Conservation (phyloP, 2,113 vertebrate genomes). For the Neogobius melanostomus region DNA sequence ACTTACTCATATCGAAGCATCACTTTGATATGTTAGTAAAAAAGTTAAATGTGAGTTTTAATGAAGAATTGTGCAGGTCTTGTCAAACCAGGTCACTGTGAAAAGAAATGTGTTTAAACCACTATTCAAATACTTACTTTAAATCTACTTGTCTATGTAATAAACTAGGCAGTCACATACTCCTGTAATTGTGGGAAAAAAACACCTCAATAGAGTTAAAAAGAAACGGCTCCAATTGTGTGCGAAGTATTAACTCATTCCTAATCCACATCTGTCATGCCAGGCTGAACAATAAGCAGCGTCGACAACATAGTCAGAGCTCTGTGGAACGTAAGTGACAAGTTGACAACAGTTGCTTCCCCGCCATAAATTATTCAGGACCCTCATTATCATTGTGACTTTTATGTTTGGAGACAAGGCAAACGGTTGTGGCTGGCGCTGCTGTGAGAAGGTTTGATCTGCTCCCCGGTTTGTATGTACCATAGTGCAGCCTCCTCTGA, state of each 20-base stretch:
- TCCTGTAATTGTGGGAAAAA: no score
- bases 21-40: no score
- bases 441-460: slow-evolving; percentile 11
- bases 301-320: slow-evolving; percentile 13
- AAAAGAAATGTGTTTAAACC: no score
- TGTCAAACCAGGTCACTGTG: no score
- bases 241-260: not conserved
- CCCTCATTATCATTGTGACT: slow-evolving; percentile 24
- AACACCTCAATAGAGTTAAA: not conserved
- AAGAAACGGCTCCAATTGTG: no score
- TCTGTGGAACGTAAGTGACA: slow-evolving; percentile 13
- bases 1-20: no score
- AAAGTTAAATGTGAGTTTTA: no score
- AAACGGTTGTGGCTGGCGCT: slow-evolving; percentile 11
- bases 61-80: no score
- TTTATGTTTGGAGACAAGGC: slow-evolving; percentile 16
- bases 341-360: slow-evolving; percentile 9
- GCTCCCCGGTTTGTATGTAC: not conserved
- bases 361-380: slow-evolving; percentile 38
- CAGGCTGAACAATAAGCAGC: not conserved
- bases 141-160: no score
- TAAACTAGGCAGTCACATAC: no score
- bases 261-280: not conserved
- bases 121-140: no score
- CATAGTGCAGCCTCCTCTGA: slow-evolving; percentile 3